Base-by-base conservation (phyloP, 2,888 invertebrate species). In the Agapetus fuscipes region DNA sequence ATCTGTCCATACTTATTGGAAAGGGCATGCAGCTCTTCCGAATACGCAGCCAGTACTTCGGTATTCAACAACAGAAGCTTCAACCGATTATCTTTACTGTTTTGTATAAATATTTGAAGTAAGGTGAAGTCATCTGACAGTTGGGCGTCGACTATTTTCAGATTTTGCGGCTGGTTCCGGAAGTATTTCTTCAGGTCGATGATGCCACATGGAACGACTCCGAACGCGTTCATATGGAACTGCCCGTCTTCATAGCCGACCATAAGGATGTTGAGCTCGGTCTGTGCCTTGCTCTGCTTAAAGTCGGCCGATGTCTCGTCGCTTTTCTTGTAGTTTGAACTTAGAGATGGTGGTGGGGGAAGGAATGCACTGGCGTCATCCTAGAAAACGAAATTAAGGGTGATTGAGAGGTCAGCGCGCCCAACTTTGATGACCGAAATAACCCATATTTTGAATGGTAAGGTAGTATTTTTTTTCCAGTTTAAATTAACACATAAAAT, bases 181-280 rank as follows among this genome's bases (percentile, higher is more conserved):
- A 78, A 62, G 36, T 80, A 60, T 48, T 75, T 63, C 3, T 69
- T 63, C 17, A 78, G 56, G 52, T 76, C 66, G 42, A 89, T 71
- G 6, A 72, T 72, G 3, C 86, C 85, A 57, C 85, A 83, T 15
- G 83, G 81, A 54, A 89, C 83, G 53, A 87, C 78, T 11, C 94
- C 94, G 61, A 88, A 87, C 3, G 90, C 79, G 55, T 82, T 80
- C 54, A 93, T 68, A 57, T 76, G 72, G 31, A 84, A 69, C 49
- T 75, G 72, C 1, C 90, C 88, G 48, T 76, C 72, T 36, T 76
- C 74, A 54, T 85, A 81, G 9, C 89, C 89, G 36, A 89, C 73
- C 49, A 90, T 59, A n/a, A 91, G 60, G 55, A 88, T 73, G 57
- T 83, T 88, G 10, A 90, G 64, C 48, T 72, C 72, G 37, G 57